These are phyloP conservation scores for Mus pahari DNA, from an alignment of 2,113 vertebrate species.

Conservation along the genomic window DNA sequence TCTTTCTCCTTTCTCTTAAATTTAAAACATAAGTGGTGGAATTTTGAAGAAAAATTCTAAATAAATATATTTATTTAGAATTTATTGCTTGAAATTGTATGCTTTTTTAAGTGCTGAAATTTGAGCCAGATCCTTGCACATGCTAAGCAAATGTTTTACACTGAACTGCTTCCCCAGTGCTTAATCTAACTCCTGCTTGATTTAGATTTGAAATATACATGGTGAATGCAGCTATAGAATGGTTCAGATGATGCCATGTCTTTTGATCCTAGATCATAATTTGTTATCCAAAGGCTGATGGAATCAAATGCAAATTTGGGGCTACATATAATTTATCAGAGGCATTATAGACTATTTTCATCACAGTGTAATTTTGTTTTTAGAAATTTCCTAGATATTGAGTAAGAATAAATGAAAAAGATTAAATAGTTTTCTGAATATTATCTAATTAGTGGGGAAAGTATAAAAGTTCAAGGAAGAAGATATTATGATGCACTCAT, in stretches of 20 bases:
- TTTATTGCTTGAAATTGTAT: neutral
- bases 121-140: neutral
- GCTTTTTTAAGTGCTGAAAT: neutral
- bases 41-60: neutral
- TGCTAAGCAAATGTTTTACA: neutral
- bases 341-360: neutral
- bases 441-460: neutral
- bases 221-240: neutral
- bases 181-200: neutral
- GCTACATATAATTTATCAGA: neutral
- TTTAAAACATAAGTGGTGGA: neutral
- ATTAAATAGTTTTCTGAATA: neutral
- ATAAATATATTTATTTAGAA: neutral
- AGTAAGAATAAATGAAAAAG: neutral
- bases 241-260: neutral
- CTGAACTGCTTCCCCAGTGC: neutral
- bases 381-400: neutral
- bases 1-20: neutral
- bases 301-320: neutral
- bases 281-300: neutral
- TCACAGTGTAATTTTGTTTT: neutral
- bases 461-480: neutral
- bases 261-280: neutral
- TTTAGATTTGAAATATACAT: neutral
- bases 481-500: neutral